A percentile compares a stretch with the other conserved stretches of the same genome.
These are phyloP conservation scores for Cotesia glomerata DNA, from an alignment of 1,140 invertebrate genomes.

Conservation along the genomic window DNA sequence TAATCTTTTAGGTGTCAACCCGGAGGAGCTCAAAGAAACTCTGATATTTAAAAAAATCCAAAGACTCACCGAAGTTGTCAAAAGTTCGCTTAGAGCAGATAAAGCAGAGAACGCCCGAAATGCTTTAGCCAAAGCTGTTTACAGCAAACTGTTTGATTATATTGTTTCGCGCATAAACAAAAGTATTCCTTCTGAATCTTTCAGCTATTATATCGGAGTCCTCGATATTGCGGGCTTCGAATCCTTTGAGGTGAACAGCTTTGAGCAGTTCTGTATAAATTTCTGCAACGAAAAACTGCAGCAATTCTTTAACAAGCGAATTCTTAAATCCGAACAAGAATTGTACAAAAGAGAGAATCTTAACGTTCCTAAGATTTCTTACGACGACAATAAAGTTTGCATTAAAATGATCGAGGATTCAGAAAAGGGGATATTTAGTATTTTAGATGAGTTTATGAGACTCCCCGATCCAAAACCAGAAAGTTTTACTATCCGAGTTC, in stretches of 20 bases:
- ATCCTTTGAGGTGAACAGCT: constrained; percentile 94
- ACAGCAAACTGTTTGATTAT: constrained; percentile 94
- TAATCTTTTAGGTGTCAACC: constrained; percentile 81
- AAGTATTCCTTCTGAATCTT: constrained; percentile 88
- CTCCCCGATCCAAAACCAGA: constrained; percentile 87
- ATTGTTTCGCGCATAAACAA: constrained; percentile 93
- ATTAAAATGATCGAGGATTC: constrained; percentile 94
- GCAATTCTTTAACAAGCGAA: constrained; percentile 96
- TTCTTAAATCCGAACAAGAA: constrained; percentile 92
- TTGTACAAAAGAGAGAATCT: constrained; percentile 94
- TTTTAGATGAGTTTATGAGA: constrained; percentile 96
- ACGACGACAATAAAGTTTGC: constrained; percentile 96
- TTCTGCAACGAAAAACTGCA: constrained; percentile 96
- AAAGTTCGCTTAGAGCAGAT: constrained; percentile 92
- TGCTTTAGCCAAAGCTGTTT: constrained; percentile 95
- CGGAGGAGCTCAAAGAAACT: constrained; percentile 82
- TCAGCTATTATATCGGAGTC: constrained; percentile 93
- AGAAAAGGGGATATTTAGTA: constrained; percentile 86
- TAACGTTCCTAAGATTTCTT: constrained; percentile 91
- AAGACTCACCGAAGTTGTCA: constrained; percentile 91
- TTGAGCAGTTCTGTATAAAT: constrained; percentile 95
- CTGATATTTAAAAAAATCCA: constrained; percentile 93
- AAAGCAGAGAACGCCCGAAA: constrained; percentile 93
- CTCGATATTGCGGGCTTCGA: constrained; percentile 98
- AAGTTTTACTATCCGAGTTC: constrained; percentile 93